Conservation (phyloP, 2,888 invertebrate species). For the Archips xylosteana region DNA sequence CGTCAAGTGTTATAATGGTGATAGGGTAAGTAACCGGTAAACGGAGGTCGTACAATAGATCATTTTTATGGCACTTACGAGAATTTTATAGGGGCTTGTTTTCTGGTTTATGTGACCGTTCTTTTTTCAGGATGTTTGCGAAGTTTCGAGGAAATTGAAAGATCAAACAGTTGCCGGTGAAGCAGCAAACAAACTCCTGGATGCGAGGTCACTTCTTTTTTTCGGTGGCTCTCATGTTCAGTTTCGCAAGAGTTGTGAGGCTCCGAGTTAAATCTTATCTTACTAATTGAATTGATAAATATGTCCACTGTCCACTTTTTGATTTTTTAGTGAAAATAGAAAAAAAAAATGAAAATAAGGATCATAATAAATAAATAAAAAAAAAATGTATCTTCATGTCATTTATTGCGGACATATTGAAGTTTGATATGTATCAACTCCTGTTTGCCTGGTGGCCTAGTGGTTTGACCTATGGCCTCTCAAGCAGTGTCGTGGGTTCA, state of each 20-base stretch:
- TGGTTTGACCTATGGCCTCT: too few relatives aligned
- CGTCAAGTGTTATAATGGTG: conserved; percentile 11
- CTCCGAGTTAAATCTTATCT: neutral
- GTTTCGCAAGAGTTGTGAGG: neutral
- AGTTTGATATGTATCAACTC: too few relatives aligned
- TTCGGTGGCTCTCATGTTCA: neutral
- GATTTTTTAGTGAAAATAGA: too few relatives aligned
- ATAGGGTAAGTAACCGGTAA: conserved; percentile 12
- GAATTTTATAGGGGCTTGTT: conserved; percentile 24
- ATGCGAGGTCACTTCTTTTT: neutral
- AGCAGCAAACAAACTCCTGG: neutral
- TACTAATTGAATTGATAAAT: too few relatives aligned
- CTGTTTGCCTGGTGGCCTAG: too few relatives aligned
- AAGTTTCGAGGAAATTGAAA: conserved; percentile 20
- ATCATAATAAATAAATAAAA: too few relatives aligned
- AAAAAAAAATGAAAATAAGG: too few relatives aligned
- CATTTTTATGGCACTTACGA: conserved; percentile 36
- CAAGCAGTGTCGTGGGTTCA: too few relatives aligned
- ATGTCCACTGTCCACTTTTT: too few relatives aligned
- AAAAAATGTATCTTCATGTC: too few relatives aligned
- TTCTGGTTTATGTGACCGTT: conserved; percentile 28
- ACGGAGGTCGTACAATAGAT: conserved; percentile 15
- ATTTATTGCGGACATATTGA: too few relatives aligned
- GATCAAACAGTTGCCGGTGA: conserved; percentile 9
- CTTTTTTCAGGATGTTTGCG: conserved; percentile 21